Base-by-base conservation (phyloP, 2,113 vertebrate species). In the Galemys pyrenaicus region DNA sequence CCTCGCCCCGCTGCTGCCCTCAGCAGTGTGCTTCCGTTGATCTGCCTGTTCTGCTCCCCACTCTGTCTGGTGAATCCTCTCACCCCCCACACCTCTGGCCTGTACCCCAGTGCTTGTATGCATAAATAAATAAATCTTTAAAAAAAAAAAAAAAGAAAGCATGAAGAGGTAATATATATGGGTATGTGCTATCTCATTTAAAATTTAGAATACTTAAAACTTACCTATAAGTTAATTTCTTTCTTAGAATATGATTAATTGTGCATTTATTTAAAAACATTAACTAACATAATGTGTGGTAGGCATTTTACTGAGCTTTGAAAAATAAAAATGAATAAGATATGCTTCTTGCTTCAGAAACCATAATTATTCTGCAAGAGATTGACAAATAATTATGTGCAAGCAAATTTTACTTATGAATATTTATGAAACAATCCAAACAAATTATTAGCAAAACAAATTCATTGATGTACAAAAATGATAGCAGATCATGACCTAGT, bases 351-450 rank as follows among this genome's bases (percentile, higher is more conserved):
- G 70, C 54, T 90, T 95, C 39, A 49, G 51, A 94, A 97, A 49
- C 89, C 71, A 77, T 93, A 94, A 96, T 96, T 95, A 97, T 94
- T 97, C 58, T 89, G 39, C 32, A 91, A 89, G 78, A 95, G 64
- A 80, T 46, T 91, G 86, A 94, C 80, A 96, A 96, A 91, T 77
- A 95, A 94, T 95, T 86, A 94, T 67, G 30, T 80, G 58, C 17
- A 91, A 92, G 56, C 49, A 91, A 88, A 80, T 93, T 96, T 90
- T 92, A 35, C n/a, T 94, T 82, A 96, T 95, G 79, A 94, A 95
- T 97, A 97, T 96, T 96, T 97, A 95, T 96, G 77, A 95, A 81
- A 30, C 5, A 88, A 87, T 90, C 32, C 41, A 92, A 91, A 92
- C 77, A 94, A 88, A 92, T 95, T 87, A 89, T 96, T 95, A 96